These are phyloP conservation scores for Centropyge bicolor DNA, from an alignment of 2,797 vertebrate genomes.

Conservation along the genomic window DNA sequence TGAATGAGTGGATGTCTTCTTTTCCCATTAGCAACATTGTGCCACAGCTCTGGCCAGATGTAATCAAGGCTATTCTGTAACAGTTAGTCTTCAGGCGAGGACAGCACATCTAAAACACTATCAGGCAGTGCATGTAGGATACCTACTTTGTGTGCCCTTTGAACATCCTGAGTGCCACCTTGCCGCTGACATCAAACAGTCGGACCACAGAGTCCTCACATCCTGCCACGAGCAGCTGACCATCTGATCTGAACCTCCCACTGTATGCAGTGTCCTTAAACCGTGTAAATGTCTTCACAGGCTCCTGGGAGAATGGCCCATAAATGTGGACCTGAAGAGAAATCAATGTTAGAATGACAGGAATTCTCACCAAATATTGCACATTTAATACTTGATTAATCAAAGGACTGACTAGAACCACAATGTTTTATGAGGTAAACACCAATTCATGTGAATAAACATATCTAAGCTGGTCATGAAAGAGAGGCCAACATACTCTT, in stretches of 20 bases:
- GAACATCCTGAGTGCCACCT: constrained; percentile 91
- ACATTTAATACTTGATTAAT: not conserved
- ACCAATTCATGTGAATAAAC: not conserved
- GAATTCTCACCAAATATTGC: not conserved
- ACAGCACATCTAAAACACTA: not conserved
- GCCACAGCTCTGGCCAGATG: no score
- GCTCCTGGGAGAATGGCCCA: constrained; percentile 93
- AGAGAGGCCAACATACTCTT: constrained; percentile 84
- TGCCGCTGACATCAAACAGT: constrained; percentile 91
- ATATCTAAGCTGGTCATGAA: not conserved
- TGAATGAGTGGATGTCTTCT: no score
- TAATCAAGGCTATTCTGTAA: not conserved
- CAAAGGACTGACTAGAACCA: not conserved
- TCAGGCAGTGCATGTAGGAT: not conserved
- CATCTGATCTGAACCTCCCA: constrained; percentile 92
- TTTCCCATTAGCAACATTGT: no score
- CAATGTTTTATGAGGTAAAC: not conserved
- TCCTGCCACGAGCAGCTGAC: constrained; percentile 91
- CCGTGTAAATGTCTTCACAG: constrained; percentile 91
- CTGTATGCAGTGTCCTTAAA: constrained; percentile 94
- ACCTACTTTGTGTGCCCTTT: constrained; percentile 93
- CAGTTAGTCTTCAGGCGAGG: not conserved
- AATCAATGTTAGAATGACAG: constrained; percentile 12
- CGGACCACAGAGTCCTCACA: constrained; percentile 91
- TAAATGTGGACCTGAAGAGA: constrained; percentile 92